Base-by-base conservation (phyloP, 2,113 vertebrate species). In the Trichomycterus rosablanca region DNA sequence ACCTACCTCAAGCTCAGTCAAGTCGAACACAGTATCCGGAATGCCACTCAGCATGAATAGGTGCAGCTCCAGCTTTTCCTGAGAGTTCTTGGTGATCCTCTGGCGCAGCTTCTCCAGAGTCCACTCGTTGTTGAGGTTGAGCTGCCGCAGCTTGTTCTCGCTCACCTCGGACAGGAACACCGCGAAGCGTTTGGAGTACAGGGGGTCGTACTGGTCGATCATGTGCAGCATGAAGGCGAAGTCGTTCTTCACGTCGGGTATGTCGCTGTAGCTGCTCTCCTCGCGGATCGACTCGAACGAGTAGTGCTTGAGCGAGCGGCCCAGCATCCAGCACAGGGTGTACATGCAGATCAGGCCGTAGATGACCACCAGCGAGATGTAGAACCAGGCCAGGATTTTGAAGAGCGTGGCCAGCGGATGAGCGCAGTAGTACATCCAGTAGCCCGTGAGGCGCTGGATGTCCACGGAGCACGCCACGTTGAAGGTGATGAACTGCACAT, bases 151-250 rank as follows among this genome's bases (percentile, higher is more conserved):
- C 70, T 98, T 98, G 87, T 98, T 98, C 83, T 98, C 94, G 0
- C 95, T 98, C 53, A 98, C 95, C 77, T 98, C 94, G 0, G 95
- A 98, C 40, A 98, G 83, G 71, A 98, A 98, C 46, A 98, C 94
- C 0, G 94, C 94, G 0, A 97, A 98, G 61, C 94, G 92, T 70
- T 98, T 98, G 0, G 93, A 97, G 73, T 98, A 98, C 9, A 98
- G 90, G 0, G 94, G 94, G 77, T 98, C 94, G 0, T 98, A 98
- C 80, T 98, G 94, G 72, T 98, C 94, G 0, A 97, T 97, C 81
- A 98, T 90, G 55, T 98, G 95, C 8, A 98, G 82, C 95, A 98
- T 98, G 75, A 98, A 98, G 71, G 95, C 94, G 11, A 98, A 98
- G 85, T 98, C 94, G 0, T 98, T 98, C 79, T 97, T 97, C 20